phyloP scores from a whole-genome alignment of 64 coral and sea anemone species.

The Montipora sp. region DNA sequence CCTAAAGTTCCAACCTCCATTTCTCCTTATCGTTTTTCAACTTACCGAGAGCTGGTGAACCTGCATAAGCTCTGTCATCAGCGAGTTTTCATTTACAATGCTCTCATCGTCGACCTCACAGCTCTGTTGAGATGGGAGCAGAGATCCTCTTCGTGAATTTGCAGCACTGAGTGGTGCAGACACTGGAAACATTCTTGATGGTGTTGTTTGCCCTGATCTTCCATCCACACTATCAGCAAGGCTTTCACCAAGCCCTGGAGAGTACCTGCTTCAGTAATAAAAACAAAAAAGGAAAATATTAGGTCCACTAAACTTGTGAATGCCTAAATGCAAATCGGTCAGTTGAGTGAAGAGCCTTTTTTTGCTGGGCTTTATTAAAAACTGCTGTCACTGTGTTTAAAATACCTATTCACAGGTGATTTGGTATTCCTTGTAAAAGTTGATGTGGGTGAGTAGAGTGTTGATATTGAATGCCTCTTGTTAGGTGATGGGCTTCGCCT shows the following conservation, averaged over 20 bases:
- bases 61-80: constrained; percentile 79
- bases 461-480: constrained; percentile 91
- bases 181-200: neutral
- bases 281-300: neutral
- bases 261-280: neutral
- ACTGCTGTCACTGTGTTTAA: neutral
- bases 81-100: constrained; percentile 72
- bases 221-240: constrained; percentile 7
- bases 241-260: neutral
- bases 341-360: neutral
- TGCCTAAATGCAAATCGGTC: too few species aligned
- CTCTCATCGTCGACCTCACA: constrained; percentile 79
- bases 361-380: neutral
- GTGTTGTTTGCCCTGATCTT: neutral
- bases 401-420: constrained; percentile 40
- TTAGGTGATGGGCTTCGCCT: constrained; percentile 80
- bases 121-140: constrained; percentile 80
- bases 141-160: constrained; percentile 50
- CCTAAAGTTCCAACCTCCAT: too few species aligned
- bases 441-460: constrained; percentile 53
- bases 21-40: neutral
- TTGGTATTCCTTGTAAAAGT: constrained; percentile 49
- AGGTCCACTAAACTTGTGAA: neutral
- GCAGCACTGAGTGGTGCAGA: neutral
- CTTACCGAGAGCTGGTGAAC: constrained; percentile 74